These are phyloP conservation scores for Glossophaga mutica DNA, from an alignment of 2,797 vertebrate species.

Conservation along the genomic window DNA sequence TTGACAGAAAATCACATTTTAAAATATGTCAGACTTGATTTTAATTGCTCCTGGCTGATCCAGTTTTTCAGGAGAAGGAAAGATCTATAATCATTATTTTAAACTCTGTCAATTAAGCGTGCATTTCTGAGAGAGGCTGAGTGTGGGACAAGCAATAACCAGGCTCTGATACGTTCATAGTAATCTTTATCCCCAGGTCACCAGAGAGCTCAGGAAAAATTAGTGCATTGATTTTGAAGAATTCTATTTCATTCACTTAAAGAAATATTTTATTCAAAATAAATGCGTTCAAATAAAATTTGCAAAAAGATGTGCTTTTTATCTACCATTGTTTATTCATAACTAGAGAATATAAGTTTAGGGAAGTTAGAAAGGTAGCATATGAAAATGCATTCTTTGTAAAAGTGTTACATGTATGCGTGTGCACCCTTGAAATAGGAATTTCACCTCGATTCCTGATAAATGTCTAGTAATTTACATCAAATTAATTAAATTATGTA, in stretches of 20 bases:
- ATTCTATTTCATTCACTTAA: neutral
- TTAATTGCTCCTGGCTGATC: neutral
- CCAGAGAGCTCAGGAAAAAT: neutral
- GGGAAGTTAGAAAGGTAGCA: neutral
- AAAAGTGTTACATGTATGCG: neutral
- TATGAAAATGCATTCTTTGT: neutral
- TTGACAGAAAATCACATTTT: neutral
- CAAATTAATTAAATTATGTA: neutral
- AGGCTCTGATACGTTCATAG: neutral
- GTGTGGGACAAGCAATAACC: neutral
- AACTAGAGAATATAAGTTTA: neutral
- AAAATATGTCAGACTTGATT: neutral
- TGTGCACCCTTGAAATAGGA: neutral
- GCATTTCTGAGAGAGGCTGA: neutral
- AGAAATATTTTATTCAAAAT: neutral
- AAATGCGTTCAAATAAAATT: neutral
- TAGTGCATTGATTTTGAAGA: neutral
- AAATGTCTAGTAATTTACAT: neutral
- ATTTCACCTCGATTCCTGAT: neutral
- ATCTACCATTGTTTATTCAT: neutral
- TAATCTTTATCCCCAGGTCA: neutral
- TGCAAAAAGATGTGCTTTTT: neutral
- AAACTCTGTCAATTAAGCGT: neutral
- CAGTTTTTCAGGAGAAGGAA: neutral
- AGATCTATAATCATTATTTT: neutral